Evolutionary conservation across 1,140 invertebrate species (phyloP).

Genomic region (Lasioglossum albipes): DNA sequence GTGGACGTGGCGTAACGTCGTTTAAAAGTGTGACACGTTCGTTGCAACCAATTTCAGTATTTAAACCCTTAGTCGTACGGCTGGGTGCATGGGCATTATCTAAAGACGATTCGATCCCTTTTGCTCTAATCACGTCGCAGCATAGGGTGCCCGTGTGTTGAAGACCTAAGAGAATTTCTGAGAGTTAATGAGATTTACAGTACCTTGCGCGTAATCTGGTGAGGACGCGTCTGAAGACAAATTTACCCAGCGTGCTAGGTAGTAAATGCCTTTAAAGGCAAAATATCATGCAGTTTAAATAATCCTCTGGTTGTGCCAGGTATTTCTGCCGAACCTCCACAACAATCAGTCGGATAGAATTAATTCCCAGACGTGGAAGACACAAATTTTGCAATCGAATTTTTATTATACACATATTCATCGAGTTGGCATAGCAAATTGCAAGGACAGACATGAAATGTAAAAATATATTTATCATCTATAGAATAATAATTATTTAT

Average conservation of each 20-base stretch:
- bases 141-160: conserved; percentile 2
- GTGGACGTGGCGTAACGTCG: conserved; percentile 1
- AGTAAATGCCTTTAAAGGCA: neutral
- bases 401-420: no score
- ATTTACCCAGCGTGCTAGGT: neutral
- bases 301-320: neutral
- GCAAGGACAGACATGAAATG: no score
- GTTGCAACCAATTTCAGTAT: conserved; percentile 42
- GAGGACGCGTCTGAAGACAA: conserved; percentile 21
- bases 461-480: no score
- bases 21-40: conserved; percentile 44
- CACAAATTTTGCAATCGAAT: no score
- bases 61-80: conserved; percentile 53
- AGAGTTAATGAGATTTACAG: conserved; percentile 42
- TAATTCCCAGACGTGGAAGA: no score
- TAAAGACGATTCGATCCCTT: conserved; percentile 35
- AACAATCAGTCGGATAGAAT: no score
- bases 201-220: conserved; percentile 14
- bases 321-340: no score
- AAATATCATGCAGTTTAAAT: neutral
- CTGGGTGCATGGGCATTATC: conserved; percentile 29
- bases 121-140: neutral
- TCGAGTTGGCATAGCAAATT: no score
- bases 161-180: conserved; percentile 13
- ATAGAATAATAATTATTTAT: no score